phyloP scores from a whole-genome alignment of 2,888 invertebrate species.

The Pachymerium ferrugineum region DNA sequence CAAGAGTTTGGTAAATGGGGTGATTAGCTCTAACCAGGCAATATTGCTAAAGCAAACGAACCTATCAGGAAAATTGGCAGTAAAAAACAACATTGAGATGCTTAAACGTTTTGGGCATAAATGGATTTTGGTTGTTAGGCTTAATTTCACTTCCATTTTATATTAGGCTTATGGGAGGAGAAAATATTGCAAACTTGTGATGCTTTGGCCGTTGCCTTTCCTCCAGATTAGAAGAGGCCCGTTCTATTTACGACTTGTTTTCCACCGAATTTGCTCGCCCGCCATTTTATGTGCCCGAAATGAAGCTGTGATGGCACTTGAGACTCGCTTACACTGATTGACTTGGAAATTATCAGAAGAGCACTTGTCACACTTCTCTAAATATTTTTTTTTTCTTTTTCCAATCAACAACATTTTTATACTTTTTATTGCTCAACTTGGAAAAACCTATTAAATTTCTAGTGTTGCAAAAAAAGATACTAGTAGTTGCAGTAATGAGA shows the following conservation, averaged over 20 bases:
- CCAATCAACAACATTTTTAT: not conserved
- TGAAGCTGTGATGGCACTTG: conserved; percentile 8
- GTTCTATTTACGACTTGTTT: conserved; percentile 1
- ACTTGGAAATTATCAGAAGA: not conserved
- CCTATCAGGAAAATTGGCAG: not conserved
- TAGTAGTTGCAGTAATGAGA: not conserved
- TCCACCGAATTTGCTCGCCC: conserved; percentile 13
- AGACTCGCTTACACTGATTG: conserved; percentile 13
- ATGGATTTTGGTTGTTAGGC: not conserved
- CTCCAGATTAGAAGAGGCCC: not conserved
- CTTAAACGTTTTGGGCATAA: not conserved
- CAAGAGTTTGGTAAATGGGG: not conserved
- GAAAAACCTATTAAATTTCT: too few species aligned
- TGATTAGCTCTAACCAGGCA: not conserved
- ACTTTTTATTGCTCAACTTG: not conserved
- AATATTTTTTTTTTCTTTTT: not conserved
- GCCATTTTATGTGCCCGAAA: conserved; percentile 6
- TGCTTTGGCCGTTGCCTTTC: not conserved
- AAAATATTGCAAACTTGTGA: not conserved
- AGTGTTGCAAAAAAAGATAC: too few species aligned
- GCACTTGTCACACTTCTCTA: not conserved
- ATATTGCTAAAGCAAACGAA: not conserved
- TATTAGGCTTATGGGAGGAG: not conserved
- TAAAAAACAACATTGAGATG: not conserved
- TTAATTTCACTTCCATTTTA: not conserved